A percentile compares a stretch with the other conserved stretches of the same genome.
Evolutionary conservation across 1,140 invertebrate species (phyloP).

Genomic region (Steinernema feltiae): DNA sequence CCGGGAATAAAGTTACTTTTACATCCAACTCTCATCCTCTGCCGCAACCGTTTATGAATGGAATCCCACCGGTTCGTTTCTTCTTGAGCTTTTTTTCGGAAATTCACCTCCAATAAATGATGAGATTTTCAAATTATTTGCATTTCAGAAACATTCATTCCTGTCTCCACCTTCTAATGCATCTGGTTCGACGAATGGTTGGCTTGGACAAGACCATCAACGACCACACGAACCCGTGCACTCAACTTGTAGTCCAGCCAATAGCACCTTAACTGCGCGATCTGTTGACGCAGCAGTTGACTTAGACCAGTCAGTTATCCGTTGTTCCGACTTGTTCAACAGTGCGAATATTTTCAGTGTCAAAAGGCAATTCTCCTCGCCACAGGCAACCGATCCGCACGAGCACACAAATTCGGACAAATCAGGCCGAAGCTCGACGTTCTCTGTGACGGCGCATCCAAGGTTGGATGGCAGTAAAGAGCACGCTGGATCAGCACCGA

Average conservation of each 20-base stretch:
- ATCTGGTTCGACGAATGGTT: no score
- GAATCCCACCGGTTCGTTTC: no score
- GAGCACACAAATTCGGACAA: background rate
- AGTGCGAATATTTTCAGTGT: background rate
- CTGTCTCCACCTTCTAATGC: no score
- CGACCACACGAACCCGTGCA: background rate
- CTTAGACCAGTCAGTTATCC: background rate
- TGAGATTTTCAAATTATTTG: no score
- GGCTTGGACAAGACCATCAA: no score
- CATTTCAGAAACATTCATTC: no score
- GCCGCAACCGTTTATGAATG: no score
- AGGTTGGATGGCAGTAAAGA: background rate
- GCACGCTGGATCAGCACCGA: background rate
- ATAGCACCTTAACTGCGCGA: background rate
- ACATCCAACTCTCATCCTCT: no score
- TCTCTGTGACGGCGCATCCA: background rate
- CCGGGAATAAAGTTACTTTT: no score
- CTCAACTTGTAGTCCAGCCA: background rate
- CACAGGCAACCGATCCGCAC: background rate
- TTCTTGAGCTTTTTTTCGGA: no score
- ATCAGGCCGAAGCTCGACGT: background rate
- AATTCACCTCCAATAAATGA: no score
- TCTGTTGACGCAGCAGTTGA: background rate
- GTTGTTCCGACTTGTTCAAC: background rate
- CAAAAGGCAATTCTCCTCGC: background rate